These are phyloP conservation scores for Syrmaticus mikado DNA, from an alignment of 2,113 vertebrate genomes.

Conservation along the genomic window DNA sequence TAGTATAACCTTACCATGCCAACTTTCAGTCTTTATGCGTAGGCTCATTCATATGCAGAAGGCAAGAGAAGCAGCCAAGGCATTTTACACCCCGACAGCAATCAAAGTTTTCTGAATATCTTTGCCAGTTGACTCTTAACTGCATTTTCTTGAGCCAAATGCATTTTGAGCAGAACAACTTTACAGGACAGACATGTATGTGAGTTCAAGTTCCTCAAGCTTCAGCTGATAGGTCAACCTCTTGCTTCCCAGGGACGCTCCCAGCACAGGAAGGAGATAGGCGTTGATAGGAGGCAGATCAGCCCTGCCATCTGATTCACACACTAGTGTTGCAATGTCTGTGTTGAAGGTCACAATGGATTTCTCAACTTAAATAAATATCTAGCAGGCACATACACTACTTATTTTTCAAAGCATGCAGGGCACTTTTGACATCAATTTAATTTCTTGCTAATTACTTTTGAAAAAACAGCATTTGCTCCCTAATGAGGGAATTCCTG, in stretches of 20 bases:
- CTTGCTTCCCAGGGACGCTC: not conserved
- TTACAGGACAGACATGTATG: not conserved
- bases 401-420: slow-evolving; percentile 27
- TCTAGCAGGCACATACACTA: not conserved
- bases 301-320: not conserved
- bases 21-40: slow-evolving; percentile 21
- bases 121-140: slow-evolving; percentile 49
- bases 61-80: slow-evolving; percentile 40
- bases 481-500: not conserved
- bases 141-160: slow-evolving; percentile 23
- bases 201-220: not conserved
- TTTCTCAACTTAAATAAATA: slow-evolving; percentile 1
- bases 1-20: slow-evolving; percentile 32
- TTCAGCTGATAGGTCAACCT: not conserved
- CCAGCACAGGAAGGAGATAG: not conserved
- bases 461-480: not conserved
- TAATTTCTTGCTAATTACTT: slow-evolving; percentile 4
- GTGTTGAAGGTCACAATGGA: not conserved
- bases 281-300: not conserved
- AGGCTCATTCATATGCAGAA: slow-evolving; percentile 38
- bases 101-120: slow-evolving; percentile 22
- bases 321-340: not conserved
- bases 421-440: not conserved
- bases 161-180: slow-evolving; percentile 19
- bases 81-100: slow-evolving; percentile 12